Conservation (phyloP, 2,797 vertebrate species). For the Dendrocincla fuliginosa region DNA sequence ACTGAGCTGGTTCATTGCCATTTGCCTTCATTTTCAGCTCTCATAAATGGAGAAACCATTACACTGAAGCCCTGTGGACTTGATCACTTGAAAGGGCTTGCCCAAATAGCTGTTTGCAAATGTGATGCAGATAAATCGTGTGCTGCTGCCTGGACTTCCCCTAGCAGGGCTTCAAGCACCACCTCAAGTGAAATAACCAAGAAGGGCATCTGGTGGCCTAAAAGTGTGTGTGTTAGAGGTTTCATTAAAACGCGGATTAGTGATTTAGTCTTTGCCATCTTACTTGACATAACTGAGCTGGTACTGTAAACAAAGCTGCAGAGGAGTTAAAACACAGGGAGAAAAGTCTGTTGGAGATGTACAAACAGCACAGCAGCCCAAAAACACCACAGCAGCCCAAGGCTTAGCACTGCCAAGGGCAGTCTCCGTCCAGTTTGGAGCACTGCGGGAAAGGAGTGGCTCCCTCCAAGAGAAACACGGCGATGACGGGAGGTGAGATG, state of each 20-base stretch:
- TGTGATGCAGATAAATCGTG: neutral
- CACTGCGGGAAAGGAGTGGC: neutral
- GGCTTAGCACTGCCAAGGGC: neutral
- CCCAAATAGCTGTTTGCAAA: neutral
- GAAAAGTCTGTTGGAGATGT: neutral
- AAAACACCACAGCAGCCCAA: neutral
- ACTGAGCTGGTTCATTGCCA: rapidly evolving
- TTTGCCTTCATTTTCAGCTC: neutral
- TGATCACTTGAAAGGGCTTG: neutral
- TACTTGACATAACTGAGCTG: neutral
- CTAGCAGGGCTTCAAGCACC: rapidly evolving
- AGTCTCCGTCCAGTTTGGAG: neutral
- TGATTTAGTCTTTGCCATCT: neutral
- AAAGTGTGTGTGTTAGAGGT: neutral
- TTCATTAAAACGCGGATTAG: neutral
- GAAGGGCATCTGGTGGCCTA: neutral
- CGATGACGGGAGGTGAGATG: neutral
- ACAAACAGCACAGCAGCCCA: neutral
- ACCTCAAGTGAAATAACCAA: neutral
- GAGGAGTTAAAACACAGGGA: neutral
- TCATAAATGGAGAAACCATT: neutral
- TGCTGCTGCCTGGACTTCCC: neutral
- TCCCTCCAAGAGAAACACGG: rapidly evolving
- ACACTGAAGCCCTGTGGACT: neutral
- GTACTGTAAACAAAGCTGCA: neutral